A percentile compares a stretch with the other conserved stretches of the same genome.
Conservation (phyloP, 2,888 invertebrate genomes). For the Leptinotarsa juncta region DNA sequence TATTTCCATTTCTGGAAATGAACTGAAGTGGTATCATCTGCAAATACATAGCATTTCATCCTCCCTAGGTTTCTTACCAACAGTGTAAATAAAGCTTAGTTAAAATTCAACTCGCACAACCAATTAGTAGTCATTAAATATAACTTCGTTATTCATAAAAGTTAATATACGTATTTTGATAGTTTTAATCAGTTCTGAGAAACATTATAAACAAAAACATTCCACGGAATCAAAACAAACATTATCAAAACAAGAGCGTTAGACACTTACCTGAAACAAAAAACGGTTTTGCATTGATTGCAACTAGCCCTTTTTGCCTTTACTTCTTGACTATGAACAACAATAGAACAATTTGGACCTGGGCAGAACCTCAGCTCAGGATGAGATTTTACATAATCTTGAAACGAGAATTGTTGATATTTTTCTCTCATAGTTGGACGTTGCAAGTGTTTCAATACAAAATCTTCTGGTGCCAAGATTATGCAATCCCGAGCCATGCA, state of each 20-base stretch:
- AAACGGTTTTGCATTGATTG: conserved; percentile 86
- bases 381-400: conserved; percentile 95
- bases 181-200: too few relatives aligned
- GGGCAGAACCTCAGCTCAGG: conserved; percentile 94
- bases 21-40: too few relatives aligned
- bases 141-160: too few relatives aligned
- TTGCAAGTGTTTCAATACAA: conserved; percentile 87
- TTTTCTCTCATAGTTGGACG: conserved; percentile 88
- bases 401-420: conserved; percentile 95
- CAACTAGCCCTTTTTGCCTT: conserved; percentile 91
- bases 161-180: too few relatives aligned
- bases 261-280: conserved; percentile 76
- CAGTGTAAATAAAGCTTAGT: too few relatives aligned
- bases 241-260: neutral
- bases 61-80: too few relatives aligned
- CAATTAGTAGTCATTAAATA: too few relatives aligned
- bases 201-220: too few relatives aligned
- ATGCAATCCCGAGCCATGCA: conserved; percentile 98
- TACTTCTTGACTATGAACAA: conserved; percentile 85
- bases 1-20: too few relatives aligned
- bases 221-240: neutral
- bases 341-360: conserved; percentile 93
- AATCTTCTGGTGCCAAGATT: conserved; percentile 95
- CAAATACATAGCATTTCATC: too few relatives aligned
- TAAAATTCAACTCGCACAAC: too few relatives aligned